Evolutionary conservation across 2,888 invertebrate genomes (phyloP), one percentile per base, ranked within the genome.

Genomic region (Serripes groenlandicus): DNA sequence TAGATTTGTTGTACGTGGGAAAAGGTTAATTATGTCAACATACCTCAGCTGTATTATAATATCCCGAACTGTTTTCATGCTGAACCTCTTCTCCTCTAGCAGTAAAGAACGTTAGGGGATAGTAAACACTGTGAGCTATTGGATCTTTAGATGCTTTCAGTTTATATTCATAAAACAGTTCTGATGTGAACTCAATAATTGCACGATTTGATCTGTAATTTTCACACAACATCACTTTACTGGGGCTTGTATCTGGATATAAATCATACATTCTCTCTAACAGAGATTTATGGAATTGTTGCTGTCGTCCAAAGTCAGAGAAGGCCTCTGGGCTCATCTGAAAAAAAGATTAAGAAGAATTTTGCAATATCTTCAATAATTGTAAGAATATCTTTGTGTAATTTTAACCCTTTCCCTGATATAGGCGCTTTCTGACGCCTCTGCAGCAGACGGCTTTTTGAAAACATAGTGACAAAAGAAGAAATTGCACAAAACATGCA

Each of bases 121-220:
- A 96, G 91, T 96, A 96, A 60, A 96, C 96, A 28, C 96, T 96
- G 92, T 97, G 97, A 0, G 96, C 95, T 0, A 96, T 96, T 90
- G 97, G 96, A 87, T 96, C 96, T 30, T 97, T 97, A 73, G 97
- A 97, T 21, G 97, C 96, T 70, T 97, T 96, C 71, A 97, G 95
- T 91, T 97, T 96, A 89, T 97, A 96, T 78, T 97, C 97, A 93
- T 98, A 97, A 94, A 98, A 97, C 3, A 97, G 95, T 89, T 97
- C 97, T 0, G 97, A 97, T 0, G 97, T 97, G 92, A 97, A 97
- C 93, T 96, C 96, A 28, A 97, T 97, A 80, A 97, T 97, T 37
- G 97, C 97, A 90, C 97, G 96, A 94, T 97, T 97, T 0, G 97
- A 97, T 66, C 97, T 96, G 94, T 97, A 97, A 93, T 97, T 98